Conservation (phyloP, 2,888 invertebrate genomes). For the Clunio marinus region DNA sequence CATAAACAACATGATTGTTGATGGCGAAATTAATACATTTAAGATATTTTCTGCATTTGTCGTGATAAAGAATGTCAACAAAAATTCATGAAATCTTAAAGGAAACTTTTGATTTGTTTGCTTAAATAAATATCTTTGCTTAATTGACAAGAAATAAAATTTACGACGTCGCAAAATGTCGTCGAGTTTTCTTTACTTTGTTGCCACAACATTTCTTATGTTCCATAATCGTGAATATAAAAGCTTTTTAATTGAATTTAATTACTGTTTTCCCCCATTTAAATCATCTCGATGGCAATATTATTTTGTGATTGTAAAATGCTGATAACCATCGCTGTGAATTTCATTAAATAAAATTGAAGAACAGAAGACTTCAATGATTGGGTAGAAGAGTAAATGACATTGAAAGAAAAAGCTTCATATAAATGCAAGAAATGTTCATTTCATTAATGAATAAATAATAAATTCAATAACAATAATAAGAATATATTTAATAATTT, state of each 20-base stretch:
- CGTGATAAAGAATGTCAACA: neutral
- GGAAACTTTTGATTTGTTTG: neutral
- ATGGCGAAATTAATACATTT: neutral
- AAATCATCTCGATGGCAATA: conserved; percentile 16
- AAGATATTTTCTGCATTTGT: neutral
- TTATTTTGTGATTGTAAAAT: neutral
- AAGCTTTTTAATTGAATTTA: conserved; percentile 22
- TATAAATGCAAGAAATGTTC: neutral
- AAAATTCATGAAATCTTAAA: neutral
- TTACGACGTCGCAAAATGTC: neutral
- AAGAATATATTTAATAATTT: too few species aligned
- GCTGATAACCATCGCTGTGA: neutral
- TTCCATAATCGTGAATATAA: neutral
- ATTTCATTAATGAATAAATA: conserved; percentile 16
- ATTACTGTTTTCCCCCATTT: conserved; percentile 11
- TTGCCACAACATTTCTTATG: neutral
- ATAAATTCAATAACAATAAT: too few species aligned
- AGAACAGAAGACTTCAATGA: conserved; percentile 34
- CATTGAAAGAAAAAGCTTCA: neutral
- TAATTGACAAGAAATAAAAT: conserved; percentile 19
- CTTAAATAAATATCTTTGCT: conserved; percentile 23
- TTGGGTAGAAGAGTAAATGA: neutral
- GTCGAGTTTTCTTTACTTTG: neutral
- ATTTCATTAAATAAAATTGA: neutral
- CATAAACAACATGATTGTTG: too few species aligned